Evolutionary conservation across 2,888 invertebrate genomes (phyloP), one percentile per base, ranked within the genome.

Genomic region (Tanytarsus gracilentus): DNA sequence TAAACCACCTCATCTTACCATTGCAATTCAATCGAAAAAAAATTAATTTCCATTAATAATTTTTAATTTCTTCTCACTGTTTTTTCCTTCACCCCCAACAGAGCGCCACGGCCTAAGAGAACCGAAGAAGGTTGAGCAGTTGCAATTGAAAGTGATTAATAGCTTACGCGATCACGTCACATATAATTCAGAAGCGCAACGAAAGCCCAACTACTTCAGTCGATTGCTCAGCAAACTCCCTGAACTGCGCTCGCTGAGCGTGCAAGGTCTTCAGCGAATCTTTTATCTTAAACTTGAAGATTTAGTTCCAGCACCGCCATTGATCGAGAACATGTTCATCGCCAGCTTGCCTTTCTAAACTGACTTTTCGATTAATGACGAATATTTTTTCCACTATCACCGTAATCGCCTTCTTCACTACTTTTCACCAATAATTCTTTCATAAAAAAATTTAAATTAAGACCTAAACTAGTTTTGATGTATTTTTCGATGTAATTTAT

Each of bases 111-210:
- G 95, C 49, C 76, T 97, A 65, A 86, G 87, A 69, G 94, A 96
- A 69, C 90, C 92, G 1, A 86, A 88, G 70, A 86, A 89, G 67
- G 90, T 97, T 66, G 97, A 98, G 72, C 91, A 90, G 68, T 78
- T 97, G 16, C 96, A 98, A 73, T 94, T 92, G 88, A 95, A 94
- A 75, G 90, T 98, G 68, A 93, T 97, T 67, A 89, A 91, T 63
- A 93, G 95, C 62, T 79, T 98, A 62, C 85, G 95, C 48, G 97
- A 98, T 69, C 97, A 98, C 77, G 94, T 95, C 70, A 95, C 94
- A 18, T 90, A 90, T 74, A 88, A 90, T 72, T 84, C 87, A 25
- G 88, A 89, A 68, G 89, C 88, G 26, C 89, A 90, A 70, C 82
- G 88, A 67, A 93, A 93, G 69, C 86, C 91, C 21, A 92, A 95